Base-by-base conservation (phyloP, 2,797 vertebrate genomes). In the Sphenopsis melanotis region DNA sequence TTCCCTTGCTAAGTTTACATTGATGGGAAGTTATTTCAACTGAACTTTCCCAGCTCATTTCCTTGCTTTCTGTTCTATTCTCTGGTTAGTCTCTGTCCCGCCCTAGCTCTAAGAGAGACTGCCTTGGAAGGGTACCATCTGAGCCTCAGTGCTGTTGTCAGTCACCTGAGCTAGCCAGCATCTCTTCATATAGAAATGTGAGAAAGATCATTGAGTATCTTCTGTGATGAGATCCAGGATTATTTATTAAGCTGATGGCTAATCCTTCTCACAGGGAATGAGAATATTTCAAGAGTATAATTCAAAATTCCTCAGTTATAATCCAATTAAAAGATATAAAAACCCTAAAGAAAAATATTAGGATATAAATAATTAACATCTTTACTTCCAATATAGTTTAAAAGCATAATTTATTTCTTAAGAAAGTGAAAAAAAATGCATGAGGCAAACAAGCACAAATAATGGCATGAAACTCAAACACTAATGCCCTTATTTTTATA, bases 271-370 rank as follows among this genome's bases (percentile, higher is more conserved):
- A 69, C 7, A 41, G 32, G 29, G 39, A 93, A 24, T 77, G 86
- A 71, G 42, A 74, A 64, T 71, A 83, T 46, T 50, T 87, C 60
- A 71, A 61, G n/a, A 93, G 21, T 30, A 61, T 55, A 2, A 80
- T 42, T 89, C 46, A 64, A 71, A 95, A 81, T 74, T 75, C 75
- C 26, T 63, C 71, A 64, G 26, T 61, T 64, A 81, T 65, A 95
- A 94, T 65, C 39, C 64, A 85, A 80, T 92, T 93, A 89, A 89
- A 90, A 89, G 41, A 74, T 44, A 85, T 1, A 60, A 83, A 87
- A 87, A 52, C 14, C 36, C 41, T 44, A 42, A 85, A 60, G 39
- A 74, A 82, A 90, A 83, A 85, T 37, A 69, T 26, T 87, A 59
- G 80, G 12, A 49, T 59, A 55, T 24, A 71, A 86, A 57, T 41